A percentile compares a stretch with the other conserved stretches of the same genome.
Conservation (phyloP, 1,140 invertebrate species). For the Caenorhabditis tropicalis region DNA sequence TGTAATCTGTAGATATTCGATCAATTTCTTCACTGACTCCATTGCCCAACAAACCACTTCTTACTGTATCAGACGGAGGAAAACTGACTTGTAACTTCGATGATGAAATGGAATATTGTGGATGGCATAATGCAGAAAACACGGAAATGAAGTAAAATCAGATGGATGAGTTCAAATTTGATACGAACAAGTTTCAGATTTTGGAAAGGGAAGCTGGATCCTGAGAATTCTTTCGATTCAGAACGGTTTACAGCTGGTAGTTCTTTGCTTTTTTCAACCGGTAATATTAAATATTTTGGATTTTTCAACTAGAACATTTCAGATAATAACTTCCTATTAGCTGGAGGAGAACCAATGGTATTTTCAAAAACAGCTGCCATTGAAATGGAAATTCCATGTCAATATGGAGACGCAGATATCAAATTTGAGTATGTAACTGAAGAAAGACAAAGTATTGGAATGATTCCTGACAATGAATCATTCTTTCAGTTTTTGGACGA, state of each 20-base stretch:
- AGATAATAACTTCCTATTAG: slow-evolving; percentile 27
- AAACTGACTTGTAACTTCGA: slow-evolving; percentile 51
- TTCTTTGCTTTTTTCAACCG: not conserved
- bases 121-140: slow-evolving; percentile 44
- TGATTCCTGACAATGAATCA: too few species aligned
- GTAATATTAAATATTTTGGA: not conserved
- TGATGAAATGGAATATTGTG: slow-evolving; percentile 48
- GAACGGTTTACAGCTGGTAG: not conserved
- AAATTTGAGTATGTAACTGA: slow-evolving; percentile 36
- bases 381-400: slow-evolving; percentile 43
- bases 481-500: slow-evolving; percentile 45
- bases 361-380: slow-evolving; percentile 14
- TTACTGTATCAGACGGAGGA: slow-evolving; percentile 41
- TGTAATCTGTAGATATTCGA: not conserved
- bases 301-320: not conserved
- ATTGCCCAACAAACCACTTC: not conserved
- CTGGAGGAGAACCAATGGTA: slow-evolving; percentile 30
- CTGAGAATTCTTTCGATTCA: not conserved
- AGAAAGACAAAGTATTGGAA: too few species aligned
- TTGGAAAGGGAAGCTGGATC: not conserved
- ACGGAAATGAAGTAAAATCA: not conserved
- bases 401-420: slow-evolving; percentile 35
- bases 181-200: not conserved
- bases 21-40: not conserved
- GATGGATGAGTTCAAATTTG: not conserved